These are phyloP conservation scores for Colletes collaris DNA, from an alignment of 2,888 invertebrate genomes.

Conservation along the genomic window DNA sequence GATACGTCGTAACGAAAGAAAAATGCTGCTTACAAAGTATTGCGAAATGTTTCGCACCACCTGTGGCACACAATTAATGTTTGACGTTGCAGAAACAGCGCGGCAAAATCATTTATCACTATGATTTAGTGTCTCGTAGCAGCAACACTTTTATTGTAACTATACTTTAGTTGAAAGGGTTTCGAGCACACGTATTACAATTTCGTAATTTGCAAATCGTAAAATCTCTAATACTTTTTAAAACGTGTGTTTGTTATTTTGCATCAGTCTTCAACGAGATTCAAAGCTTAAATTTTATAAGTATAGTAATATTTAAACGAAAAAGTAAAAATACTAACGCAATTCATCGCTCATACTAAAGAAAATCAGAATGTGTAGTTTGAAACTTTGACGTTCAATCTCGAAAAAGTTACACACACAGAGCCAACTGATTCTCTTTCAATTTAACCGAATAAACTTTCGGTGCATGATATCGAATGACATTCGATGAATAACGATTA, in stretches of 20 bases:
- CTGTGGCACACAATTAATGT: conserved; percentile 24
- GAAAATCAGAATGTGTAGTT: too few relatives aligned
- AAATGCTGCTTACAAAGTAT: conserved; percentile 3
- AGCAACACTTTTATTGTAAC: conserved; percentile 1
- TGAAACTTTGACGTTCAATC: too few relatives aligned
- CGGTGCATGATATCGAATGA: conserved; percentile 9
- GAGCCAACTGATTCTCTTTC: not conserved
- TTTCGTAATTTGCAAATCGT: too few relatives aligned
- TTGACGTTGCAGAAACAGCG: not conserved
- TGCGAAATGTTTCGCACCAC: conserved; percentile 9
- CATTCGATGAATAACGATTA: conserved; percentile 21
- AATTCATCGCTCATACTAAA: too few relatives aligned
- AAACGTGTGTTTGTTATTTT: too few relatives aligned
- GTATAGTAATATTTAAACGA: too few relatives aligned
- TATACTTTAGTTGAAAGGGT: not conserved
- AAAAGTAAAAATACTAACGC: too few relatives aligned
- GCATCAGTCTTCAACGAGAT: too few relatives aligned
- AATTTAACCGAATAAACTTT: not conserved
- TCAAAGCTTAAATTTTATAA: too few relatives aligned
- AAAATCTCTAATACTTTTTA: too few relatives aligned
- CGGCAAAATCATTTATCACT: conserved; percentile 11
- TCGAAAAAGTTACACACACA: too few relatives aligned
- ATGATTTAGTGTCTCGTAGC: conserved; percentile 9
- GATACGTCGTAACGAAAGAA: not conserved
- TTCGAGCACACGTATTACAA: too few relatives aligned